Evolutionary conservation across 2,888 invertebrate species (phyloP), one percentile per base, ranked within the genome.

Genomic region (Petrolisthes cinctipes): DNA sequence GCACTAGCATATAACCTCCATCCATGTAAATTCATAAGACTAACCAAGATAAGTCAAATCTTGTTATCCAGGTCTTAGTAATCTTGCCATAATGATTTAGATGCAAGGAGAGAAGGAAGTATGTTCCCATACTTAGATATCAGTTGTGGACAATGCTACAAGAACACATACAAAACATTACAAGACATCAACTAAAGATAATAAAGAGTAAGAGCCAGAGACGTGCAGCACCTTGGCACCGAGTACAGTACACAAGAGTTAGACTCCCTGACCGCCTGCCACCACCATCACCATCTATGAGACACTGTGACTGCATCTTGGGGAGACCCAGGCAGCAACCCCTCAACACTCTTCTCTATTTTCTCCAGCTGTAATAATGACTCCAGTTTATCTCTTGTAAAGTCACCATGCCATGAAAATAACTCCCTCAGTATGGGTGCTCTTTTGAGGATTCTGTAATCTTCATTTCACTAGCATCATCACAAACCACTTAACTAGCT

Each of bases 321-420:
- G 51, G 82, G 81, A 6, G 75, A 86, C 75, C 86, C 86, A n/a
- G 86, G 82, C 23, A 86, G 86, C 57, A 86, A 56, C 37, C 86
- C 86, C 11, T 82, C 75, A 14, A 75, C 61, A 57, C 86, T 86
- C 57, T 23, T 80, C 14, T 86, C 81, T 56, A 86, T 86, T 76
- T 86, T 86, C 75, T 86, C 61, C 61, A 86, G 75, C 82, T 86
- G 81, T 56, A 86, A 86, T n/a, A 75, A 23, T 76, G 85, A 83
- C 66, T 37, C 51, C 14, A 51, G 9, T 66, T 81, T n/a, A 71
- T 2, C 17, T 37, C 37, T 37, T 37, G 37, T 37, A 37, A 37
- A 37, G 37, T 37, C 37, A 37, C 37, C 37, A 37, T 37, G 37
- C 37, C 37, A 1, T 37, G 37, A 37, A 37, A 37, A 37, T 37